A percentile compares a stretch with the other conserved stretches of the same genome.
Conservation (phyloP, 2,797 vertebrate genomes). For the Enteromius fasciolatus region DNA sequence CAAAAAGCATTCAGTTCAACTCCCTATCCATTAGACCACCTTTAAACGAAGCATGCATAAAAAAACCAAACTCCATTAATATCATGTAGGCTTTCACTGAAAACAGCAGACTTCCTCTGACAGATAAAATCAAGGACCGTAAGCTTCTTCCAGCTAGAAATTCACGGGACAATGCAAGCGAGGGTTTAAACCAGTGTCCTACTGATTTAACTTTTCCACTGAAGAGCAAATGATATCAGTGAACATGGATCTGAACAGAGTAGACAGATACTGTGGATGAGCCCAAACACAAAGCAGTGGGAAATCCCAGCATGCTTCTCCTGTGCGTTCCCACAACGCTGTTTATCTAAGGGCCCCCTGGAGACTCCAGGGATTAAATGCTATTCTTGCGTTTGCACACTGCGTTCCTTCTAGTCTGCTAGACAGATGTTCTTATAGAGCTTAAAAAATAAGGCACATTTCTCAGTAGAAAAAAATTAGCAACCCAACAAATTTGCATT, state of each 20-base stretch:
- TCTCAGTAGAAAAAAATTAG: not conserved
- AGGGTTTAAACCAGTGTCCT: not conserved
- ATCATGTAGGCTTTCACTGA: not conserved
- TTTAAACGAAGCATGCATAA: not conserved
- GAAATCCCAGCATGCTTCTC: constrained; percentile 34
- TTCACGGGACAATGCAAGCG: not conserved
- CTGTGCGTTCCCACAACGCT: not conserved
- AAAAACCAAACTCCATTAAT: not conserved
- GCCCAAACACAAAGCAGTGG: constrained; percentile 7
- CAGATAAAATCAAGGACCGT: not conserved
- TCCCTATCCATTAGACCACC: too few species aligned
- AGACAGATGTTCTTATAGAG: constrained; percentile 10
- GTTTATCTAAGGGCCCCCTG: constrained; percentile 32
- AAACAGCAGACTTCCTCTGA: not conserved
- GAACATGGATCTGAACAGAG: constrained; percentile 9
- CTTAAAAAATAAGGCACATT: not conserved
- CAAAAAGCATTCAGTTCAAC: not conserved
- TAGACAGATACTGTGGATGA: not conserved
- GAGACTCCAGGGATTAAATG: constrained; percentile 34
- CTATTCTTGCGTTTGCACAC: constrained; percentile 39
- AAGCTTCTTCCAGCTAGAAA: not conserved
- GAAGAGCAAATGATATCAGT: constrained; percentile 16
- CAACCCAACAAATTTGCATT: not conserved
- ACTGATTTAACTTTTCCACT: constrained; percentile 16
- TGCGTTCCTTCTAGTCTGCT: constrained; percentile 7